Percentiles rank a stretch among this genome's conserved stretches.
phyloP scores from a whole-genome alignment of 2,888 invertebrate genomes.

The Rhagophthalmus giganteus region DNA sequence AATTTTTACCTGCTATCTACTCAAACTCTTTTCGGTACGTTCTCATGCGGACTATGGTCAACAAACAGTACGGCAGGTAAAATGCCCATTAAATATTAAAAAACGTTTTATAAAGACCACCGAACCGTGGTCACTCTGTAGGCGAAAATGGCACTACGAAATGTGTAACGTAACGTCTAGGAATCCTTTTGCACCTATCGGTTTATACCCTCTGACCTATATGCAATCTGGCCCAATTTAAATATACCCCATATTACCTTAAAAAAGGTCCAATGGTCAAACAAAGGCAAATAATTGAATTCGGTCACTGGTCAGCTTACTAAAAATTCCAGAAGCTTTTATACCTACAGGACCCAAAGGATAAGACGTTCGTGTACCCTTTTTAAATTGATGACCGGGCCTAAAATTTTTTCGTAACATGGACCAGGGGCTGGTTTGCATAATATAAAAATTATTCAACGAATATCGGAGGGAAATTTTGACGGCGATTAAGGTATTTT shows the following conservation, averaged over 20 bases:
- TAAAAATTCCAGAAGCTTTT: constrained; percentile 17
- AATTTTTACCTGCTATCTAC: constrained; percentile 28
- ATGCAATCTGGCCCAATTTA: constrained; percentile 47
- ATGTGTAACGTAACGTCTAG: constrained; percentile 12
- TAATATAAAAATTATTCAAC: too few relatives aligned
- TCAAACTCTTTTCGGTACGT: constrained; percentile 31
- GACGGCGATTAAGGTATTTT: too few relatives aligned
- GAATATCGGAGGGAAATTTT: too few relatives aligned
- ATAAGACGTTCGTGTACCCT: constrained; percentile 26
- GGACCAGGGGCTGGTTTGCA: constrained; percentile 37
- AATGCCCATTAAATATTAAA: constrained; percentile 27
- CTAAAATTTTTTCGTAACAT: constrained; percentile 30
- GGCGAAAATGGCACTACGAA: constrained; percentile 17
- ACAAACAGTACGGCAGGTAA: constrained; percentile 33
- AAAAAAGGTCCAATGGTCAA: constrained; percentile 39
- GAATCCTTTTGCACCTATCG: constrained; percentile 38
- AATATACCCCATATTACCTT: constrained; percentile 42
- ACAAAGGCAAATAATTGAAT: constrained; percentile 31
- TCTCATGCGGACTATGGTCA: constrained; percentile 37
- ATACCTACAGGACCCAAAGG: constrained; percentile 22
- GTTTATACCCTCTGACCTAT: constrained; percentile 47
- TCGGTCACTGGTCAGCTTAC: constrained; percentile 37
- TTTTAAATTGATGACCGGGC: constrained; percentile 37
- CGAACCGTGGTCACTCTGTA: constrained; percentile 36
- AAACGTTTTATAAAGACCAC: constrained; percentile 33